A percentile compares a stretch with the other conserved stretches of the same genome.
Evolutionary conservation across 1,140 invertebrate species (phyloP).

Genomic region (Zophobas morio): DNA sequence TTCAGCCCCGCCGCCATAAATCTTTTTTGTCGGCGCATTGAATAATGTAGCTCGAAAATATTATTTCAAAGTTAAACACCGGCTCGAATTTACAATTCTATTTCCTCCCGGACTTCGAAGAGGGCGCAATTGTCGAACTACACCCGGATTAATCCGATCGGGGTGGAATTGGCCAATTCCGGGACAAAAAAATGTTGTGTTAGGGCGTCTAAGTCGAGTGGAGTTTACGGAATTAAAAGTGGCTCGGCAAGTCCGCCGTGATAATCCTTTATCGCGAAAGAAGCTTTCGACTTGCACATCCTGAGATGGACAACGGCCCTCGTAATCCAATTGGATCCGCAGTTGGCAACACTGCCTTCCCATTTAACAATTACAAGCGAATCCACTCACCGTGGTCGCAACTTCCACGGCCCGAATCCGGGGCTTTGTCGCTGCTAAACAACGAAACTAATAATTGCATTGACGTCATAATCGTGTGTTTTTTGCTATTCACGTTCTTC

Average conservation of each 20-base stretch:
- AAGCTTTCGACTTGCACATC: slow-evolving; percentile 36
- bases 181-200: slow-evolving; percentile 21
- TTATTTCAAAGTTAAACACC: slow-evolving; percentile 42
- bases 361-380: slow-evolving; percentile 47
- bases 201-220: slow-evolving; percentile 28
- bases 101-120: slow-evolving; percentile 11
- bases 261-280: slow-evolving; percentile 38
- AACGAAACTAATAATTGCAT: no score
- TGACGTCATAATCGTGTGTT: no score
- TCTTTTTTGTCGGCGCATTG: slow-evolving; percentile 38
- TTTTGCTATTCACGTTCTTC: no score
- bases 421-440: no score
- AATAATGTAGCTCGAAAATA: slow-evolving; percentile 41
- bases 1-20: slow-evolving; percentile 24
- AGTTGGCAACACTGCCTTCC: slow-evolving; percentile 43
- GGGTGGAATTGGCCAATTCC: background rate
- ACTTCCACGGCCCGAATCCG: background rate
- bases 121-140: background rate
- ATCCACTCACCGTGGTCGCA: slow-evolving; percentile 37
- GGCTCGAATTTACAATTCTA: slow-evolving; percentile 39
- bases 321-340: slow-evolving; percentile 44
- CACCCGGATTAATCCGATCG: background rate
- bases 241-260: slow-evolving; percentile 34
- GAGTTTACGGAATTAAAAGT: slow-evolving; percentile 35
- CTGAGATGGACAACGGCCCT: slow-evolving; percentile 35